Evolutionary conservation across 2,888 invertebrate species (phyloP).

Genomic region (Therioaphis trifolii): DNA sequence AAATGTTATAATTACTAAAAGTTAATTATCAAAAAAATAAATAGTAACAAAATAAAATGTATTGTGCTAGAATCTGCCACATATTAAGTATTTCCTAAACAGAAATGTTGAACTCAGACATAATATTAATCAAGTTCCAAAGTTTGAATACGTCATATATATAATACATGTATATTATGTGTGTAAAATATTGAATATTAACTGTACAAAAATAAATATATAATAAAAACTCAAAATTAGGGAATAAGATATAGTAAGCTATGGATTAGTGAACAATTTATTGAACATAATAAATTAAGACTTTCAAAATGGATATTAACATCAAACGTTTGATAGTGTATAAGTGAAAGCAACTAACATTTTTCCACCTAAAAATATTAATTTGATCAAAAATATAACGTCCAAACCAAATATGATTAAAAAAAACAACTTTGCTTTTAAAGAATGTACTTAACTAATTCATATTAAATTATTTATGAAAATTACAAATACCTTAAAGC

Average conservation of each 20-base stretch:
- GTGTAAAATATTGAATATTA: conserved; percentile 27
- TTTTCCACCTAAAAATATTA: neutral
- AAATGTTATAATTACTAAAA: conserved; percentile 34
- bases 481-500: neutral
- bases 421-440: neutral
- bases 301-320: neutral
- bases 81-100: conserved; percentile 43
- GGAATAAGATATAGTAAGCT: conserved; percentile 27
- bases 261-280: neutral
- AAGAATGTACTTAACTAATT: neutral
- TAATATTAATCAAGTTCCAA: conserved; percentile 18
- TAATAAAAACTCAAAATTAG: conserved; percentile 44
- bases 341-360: neutral
- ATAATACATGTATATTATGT: neutral
- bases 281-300: neutral
- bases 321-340: neutral
- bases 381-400: conserved; percentile 40
- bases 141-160: conserved; percentile 35
- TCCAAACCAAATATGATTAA: conserved; percentile 5
- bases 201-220: conserved; percentile 52
- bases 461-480: neutral
- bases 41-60: conserved; percentile 34
- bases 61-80: conserved; percentile 29
- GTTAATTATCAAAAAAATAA: conserved; percentile 46
- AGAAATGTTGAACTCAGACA: conserved; percentile 23